Base-by-base conservation (phyloP, 2,797 vertebrate species). In the Danio albolineatus region DNA sequence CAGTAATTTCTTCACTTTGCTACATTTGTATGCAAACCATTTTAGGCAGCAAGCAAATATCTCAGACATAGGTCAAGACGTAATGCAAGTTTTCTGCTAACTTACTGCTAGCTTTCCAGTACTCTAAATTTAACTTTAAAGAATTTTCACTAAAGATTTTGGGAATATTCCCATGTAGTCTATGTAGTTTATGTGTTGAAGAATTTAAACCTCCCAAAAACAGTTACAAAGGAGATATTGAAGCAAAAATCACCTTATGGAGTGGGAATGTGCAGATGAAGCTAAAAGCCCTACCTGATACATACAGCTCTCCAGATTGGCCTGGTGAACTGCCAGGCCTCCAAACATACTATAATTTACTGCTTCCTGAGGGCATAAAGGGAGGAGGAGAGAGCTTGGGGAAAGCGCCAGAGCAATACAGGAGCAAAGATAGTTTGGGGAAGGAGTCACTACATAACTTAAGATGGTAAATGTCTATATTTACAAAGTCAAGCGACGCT, bases 221-320 rank as follows among this genome's bases (percentile, higher is more conserved):
- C 66, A 46, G 48, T 51, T 10, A 81, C 69, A 75, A 48, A 76
- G 73, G 21, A 51, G 54, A 75, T 54, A 75, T 74, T 80, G 53
- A 80, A 80, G 53, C 28, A 51, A 65, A 57, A 57, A 43, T 80
- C 72, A 80, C 79, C 61, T 67, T 51, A 76, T 76, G 19, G 13
- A 67, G 10, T 39, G 44, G 62, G 79, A 81, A 81, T 81, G 79
- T 81, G 79, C 72, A 48, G 13, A 60, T 67, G 76, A 76, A 81
- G 82, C 84, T 81, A 10, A 79, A 76, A 46, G 61, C 72, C 62
- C 84, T 64, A 81, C 78, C 59, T 83, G 71, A 81, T 62, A 76
- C 74, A 79, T 74, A 79, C 70, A 49, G 49, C 78, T 82, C 80
- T 82, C 76, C 60, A 72, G 76, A 76, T 65, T 51, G 57, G 71